Evolutionary conservation across 2,113 vertebrate genomes (phyloP).

Genomic region (Siniperca knerii): DNA sequence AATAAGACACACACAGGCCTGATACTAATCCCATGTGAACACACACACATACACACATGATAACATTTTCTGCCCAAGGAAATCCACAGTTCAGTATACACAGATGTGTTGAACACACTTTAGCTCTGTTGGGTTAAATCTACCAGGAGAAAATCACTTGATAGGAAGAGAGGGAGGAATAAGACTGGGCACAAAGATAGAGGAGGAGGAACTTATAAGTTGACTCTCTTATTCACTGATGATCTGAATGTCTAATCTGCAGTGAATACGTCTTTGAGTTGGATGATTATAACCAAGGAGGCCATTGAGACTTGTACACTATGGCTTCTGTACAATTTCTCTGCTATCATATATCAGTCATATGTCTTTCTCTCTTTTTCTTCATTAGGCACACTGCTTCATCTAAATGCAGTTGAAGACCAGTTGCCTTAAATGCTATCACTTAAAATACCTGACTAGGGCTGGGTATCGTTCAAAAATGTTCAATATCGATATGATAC

Average conservation of each 20-base stretch:
- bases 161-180: neutral
- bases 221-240: neutral
- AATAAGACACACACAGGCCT: neutral
- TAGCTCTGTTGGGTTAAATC: neutral
- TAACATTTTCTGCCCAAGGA: neutral
- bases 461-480: neutral
- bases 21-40: neutral
- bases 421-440: neutral
- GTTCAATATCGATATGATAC: neutral
- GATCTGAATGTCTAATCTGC: neutral
- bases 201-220: neutral
- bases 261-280: neutral
- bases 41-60: neutral
- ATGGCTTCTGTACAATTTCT: neutral
- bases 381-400: neutral
- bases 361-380: neutral
- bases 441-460: neutral
- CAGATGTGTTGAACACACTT: slow-evolving; percentile 1
- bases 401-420: neutral
- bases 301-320: neutral
- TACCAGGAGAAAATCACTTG: neutral
- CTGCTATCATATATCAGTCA: neutral
- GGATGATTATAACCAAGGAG: neutral
- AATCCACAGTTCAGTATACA: slow-evolving; percentile 6
- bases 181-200: neutral